Evolutionary conservation across 2,113 vertebrate species (phyloP), one percentile per base, ranked within the genome.

Genomic region (Channa maculata): DNA sequence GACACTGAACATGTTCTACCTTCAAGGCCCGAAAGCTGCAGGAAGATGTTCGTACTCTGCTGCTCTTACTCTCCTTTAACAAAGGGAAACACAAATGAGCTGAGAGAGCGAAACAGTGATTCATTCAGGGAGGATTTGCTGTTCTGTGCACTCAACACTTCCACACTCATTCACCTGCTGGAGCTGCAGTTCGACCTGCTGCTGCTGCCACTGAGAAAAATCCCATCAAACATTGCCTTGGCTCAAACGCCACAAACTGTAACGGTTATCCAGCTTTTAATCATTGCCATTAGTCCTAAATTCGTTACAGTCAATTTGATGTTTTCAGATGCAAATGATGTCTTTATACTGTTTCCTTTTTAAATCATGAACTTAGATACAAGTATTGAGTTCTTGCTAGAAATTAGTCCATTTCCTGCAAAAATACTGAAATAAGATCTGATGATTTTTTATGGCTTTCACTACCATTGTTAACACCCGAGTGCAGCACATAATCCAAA

Each of bases 61-160:
- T 33, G 5, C 5, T 13, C 5, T 41, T 7, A 7, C 8, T 33
- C 49, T 57, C 11, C 39, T 41, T 41, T 41, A 15, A 50, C 65
- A 41, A 38, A 38, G 8, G 33, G 34, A 39, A 53, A 74, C 68
- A 34, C 49, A 69, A 51, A 78, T 4, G 59, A 73, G 59, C 49
- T 2, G 50, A 80, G 63, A 75, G 59, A 67, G 50, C 62, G 71
- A 81, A 75, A 33, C 69, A 61, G 48, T 1, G 73, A 65, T 57
- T 75, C 54, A 5, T 11, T 46, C 4, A 0, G 38, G 6, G 37
- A 24, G n/a, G 65, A 78, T 62, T 9, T 62, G 24, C 0, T 11
- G 37, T 46, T 36, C 39, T 10, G 8, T 34, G 50, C 11, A 50
- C 43, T 0, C 14, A 15, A 49, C 43, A 37, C 4, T 5, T 41